phyloP scores from a whole-genome alignment of 2,888 invertebrate genomes.

The Pyrrhia umbra region DNA sequence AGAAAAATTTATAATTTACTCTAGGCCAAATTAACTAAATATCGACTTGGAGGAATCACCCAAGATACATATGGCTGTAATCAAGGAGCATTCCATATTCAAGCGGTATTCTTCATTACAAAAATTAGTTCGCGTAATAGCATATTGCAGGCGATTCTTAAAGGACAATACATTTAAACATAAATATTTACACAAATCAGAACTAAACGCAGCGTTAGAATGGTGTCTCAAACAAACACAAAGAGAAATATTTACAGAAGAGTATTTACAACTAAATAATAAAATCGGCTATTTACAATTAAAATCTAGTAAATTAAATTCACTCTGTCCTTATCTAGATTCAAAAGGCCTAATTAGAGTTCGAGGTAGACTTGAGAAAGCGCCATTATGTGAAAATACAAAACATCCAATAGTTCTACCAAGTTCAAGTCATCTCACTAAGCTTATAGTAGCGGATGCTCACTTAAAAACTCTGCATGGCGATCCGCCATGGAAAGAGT shows the following conservation, averaged over 20 bases:
- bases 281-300: too few species aligned
- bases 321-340: conserved; percentile 9
- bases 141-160: conserved; percentile 3
- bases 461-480: too few species aligned
- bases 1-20: conserved; percentile 1
- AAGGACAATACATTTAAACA: not conserved
- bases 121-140: conserved; percentile 10
- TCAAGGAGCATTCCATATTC: too few species aligned
- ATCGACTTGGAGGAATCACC: conserved; percentile 8
- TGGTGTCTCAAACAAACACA: conserved; percentile 7
- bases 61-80: too few species aligned
- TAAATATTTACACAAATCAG: not conserved
- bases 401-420: conserved; percentile 21
- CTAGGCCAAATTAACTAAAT: conserved; percentile 13
- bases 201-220: conserved; percentile 9
- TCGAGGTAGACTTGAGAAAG: conserved; percentile 10
- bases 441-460: conserved; percentile 10
- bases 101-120: conserved; percentile 6
- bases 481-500: too few species aligned
- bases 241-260: conserved; percentile 4
- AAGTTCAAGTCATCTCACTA: conserved; percentile 2
- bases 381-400: not conserved
- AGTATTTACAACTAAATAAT: not conserved
- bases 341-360: conserved; percentile 4
- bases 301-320: too few species aligned